Evolutionary conservation across 2,113 vertebrate species (phyloP).

Genomic region (Cyanoramphus novaezelandiae): DNA sequence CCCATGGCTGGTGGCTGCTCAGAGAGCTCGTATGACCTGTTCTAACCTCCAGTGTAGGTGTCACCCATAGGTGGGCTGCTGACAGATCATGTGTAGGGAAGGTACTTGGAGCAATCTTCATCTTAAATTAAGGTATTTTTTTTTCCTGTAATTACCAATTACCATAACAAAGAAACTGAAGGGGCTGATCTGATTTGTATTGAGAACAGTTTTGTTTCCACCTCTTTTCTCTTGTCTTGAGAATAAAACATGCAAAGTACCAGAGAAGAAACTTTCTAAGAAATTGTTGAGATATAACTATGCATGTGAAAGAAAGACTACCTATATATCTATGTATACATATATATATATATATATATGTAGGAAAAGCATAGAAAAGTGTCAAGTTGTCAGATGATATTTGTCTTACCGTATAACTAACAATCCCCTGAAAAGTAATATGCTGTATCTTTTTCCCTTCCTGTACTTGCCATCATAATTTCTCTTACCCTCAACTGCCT

Average conservation of each 20-base stretch:
- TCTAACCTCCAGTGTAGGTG: not conserved
- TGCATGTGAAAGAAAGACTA: not conserved
- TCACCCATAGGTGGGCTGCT: conserved; percentile 49
- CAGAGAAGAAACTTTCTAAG: conserved; percentile 35
- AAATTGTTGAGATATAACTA: not conserved
- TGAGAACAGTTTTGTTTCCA: conserved; percentile 51
- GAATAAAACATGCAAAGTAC: conserved; percentile 19
- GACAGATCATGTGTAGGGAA: conserved; percentile 44
- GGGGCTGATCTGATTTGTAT: conserved; percentile 61
- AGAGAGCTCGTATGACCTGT: not conserved
- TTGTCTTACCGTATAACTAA: not conserved
- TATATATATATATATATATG: not conserved
- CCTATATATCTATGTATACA: not conserved
- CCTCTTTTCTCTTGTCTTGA: conserved; percentile 39
- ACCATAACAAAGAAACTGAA: conserved; percentile 68
- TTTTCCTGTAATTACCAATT: conserved; percentile 44
- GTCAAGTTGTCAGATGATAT: not conserved
- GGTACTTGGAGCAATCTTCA: conserved; percentile 28
- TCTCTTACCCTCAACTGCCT: not conserved
- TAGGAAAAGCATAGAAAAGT: not conserved
- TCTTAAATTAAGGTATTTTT: conserved; percentile 40
- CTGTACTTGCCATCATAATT: not conserved
- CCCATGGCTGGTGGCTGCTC: not conserved
- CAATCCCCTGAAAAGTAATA: not conserved
- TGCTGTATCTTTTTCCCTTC: not conserved